These are phyloP conservation scores for Pomacea canaliculata DNA, from an alignment of 2,888 invertebrate genomes.

Conservation along the genomic window DNA sequence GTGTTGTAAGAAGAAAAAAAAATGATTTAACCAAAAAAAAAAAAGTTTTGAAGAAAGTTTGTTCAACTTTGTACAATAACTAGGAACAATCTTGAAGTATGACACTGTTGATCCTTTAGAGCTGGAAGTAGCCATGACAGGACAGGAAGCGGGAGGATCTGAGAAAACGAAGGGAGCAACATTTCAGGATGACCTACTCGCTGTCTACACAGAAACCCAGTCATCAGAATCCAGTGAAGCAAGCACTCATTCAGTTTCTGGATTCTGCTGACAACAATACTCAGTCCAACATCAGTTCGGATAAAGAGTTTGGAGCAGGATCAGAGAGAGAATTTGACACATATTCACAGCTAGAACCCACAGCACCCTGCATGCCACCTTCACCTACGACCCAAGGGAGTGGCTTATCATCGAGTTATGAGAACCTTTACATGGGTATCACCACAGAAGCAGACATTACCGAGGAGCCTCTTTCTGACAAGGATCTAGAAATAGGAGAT, in stretches of 20 bases:
- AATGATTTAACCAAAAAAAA: no score
- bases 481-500: slow-evolving; percentile 61
- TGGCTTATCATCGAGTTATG: slow-evolving; percentile 50
- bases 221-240: slow-evolving; percentile 52
- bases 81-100: no score
- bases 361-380: slow-evolving; percentile 24
- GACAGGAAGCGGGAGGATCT: slow-evolving; percentile 16
- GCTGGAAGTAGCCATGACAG: no score
- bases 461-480: slow-evolving; percentile 46
- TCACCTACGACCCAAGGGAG: slow-evolving; percentile 3
- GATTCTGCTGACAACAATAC: slow-evolving; percentile 62
- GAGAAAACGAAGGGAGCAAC: slow-evolving; percentile 4
- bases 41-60: no score
- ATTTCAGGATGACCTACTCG: slow-evolving; percentile 34
- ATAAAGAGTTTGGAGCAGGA: slow-evolving; percentile 28
- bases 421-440: slow-evolving; percentile 56
- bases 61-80: no score
- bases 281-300: slow-evolving; percentile 51
- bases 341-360: slow-evolving; percentile 19
- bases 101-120: no score
- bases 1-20: no score
- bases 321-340: slow-evolving; percentile 17
- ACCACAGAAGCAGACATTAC: slow-evolving; percentile 46
- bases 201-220: slow-evolving; percentile 28
- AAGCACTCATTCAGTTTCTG: slow-evolving; percentile 59